Evolutionary conservation across 2,113 vertebrate genomes (phyloP), one percentile per base, ranked within the genome.

Genomic region (Rhabdornis inornatus): DNA sequence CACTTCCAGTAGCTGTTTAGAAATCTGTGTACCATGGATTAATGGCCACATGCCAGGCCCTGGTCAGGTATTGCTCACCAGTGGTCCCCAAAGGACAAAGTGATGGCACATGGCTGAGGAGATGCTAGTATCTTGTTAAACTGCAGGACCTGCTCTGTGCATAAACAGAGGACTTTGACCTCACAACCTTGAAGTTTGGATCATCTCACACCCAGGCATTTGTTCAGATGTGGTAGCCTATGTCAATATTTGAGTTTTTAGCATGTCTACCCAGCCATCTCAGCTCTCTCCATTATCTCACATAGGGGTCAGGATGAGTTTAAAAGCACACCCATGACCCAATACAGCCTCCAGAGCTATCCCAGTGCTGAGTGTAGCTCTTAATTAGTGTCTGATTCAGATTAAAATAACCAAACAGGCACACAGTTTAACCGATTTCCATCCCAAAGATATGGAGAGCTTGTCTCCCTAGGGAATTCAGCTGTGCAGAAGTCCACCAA

Each of bases 181-280:
- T 89, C 80, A 64, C 25, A 80, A n/a, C 6, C 76, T 59, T 47
- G 17, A 75, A 55, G 19, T 23, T 13, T 71, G 56, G 56, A 37
- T 55, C 31, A 49, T n/a, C 61, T 89, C 72, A 68, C 27, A 33
- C 31, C 15, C 27, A 86, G 27, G 15, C 24, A 16, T 81, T 89
- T 65, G 52, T 74, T 78, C 68, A 64, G 44, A 63, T 22, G n/a
- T 25, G 40, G 55, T 25, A 83, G 30, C 12, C 2, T 2, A 3
- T 53, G 83, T 75, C 37, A 68, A 10, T 64, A 64, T 37, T 71
- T 79, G 60, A 28, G 84, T 79, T 92, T 91, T 95, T 45, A 27
- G 40, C 13, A 5, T 7, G 17, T 31, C 45, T 78, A 53, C 56
- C 5, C 74, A 83, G 56, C 18, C 15, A 49, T 72, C 71, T 57